Conservation (phyloP, 2,113 vertebrate genomes). For the Paradisaea rubra region DNA sequence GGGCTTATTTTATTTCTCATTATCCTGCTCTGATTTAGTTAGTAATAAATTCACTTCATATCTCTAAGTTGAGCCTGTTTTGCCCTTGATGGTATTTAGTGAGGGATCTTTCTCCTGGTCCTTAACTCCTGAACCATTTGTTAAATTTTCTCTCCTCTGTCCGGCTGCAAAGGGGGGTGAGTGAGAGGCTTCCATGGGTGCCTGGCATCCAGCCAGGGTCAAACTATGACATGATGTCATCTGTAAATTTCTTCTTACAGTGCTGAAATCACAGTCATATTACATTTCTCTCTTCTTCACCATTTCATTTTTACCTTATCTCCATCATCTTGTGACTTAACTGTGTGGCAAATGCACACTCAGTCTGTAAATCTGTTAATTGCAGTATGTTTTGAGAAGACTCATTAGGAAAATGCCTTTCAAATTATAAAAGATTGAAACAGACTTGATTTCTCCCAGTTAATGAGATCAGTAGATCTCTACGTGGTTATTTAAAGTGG, state of each 20-base stretch:
- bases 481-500: not conserved
- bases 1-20: not conserved
- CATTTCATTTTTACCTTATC: not conserved
- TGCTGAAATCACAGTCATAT: not conserved
- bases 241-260: not conserved
- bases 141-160: not conserved
- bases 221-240: not conserved
- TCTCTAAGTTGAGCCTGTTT: not conserved
- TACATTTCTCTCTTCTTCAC: not conserved
- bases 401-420: not conserved
- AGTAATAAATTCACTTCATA: not conserved
- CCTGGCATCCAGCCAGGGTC: not conserved
- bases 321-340: not conserved
- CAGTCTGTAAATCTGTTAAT: not conserved
- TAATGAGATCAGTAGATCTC: not conserved
- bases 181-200: not conserved
- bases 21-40: not conserved
- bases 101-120: not conserved
- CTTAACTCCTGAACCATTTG: not conserved
- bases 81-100: not conserved
- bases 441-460: not conserved
- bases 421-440: not conserved
- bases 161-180: not conserved
- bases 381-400: not conserved
- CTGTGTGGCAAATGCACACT: not conserved